Evolutionary conservation across 2,797 vertebrate genomes (phyloP), one percentile per base, ranked within the genome.

Genomic region (Trachops cirrhosus): DNA sequence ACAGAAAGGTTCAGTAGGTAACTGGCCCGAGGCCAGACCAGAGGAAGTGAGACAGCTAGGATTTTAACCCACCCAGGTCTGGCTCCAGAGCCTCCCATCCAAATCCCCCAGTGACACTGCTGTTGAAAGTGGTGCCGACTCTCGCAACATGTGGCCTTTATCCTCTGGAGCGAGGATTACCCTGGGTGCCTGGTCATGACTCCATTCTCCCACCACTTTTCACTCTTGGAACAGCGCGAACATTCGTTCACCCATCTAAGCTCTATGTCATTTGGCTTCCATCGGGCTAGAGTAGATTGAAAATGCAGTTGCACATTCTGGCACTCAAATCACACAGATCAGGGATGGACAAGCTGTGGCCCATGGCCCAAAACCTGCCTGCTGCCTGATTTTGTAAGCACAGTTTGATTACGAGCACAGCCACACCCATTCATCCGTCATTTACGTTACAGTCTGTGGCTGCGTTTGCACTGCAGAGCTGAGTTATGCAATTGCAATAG

Each of bases 141-240:
- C 21, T 48, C 24, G 2, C 4, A 3, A 14, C 1, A 3, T 18
- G 22, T 18, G 9, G 1, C 12, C 77, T 24, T 54, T 9, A 29
- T 37, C 15, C 32, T 5, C 41, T 39, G 18, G 29, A 11, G 2
- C 11, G 4, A 18, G 22, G 48, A 44, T 48, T 6, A 21, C 2
- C 29, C 46, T 10, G 16, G n/a, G 5, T 12, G 18, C 37, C n/a
- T 50, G 41, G 26, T 12, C 22, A 18, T 8, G n/a, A 5, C 50
- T 86, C 74, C 32, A 34, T 82, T 9, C 19, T 18, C 15, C 22
- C 59, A 46, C 70, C 19, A 39, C 1, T 46, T 14, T 64, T 54
- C 50, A 83, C 57, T 74, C 26, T 44, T 11, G 71, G 26, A 54
- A 54, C 62, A 77, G 32, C 83, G 54, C 22, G 3, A 62, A 77